Conservation (phyloP, 2,888 invertebrate genomes). For the Gari tellinella region DNA sequence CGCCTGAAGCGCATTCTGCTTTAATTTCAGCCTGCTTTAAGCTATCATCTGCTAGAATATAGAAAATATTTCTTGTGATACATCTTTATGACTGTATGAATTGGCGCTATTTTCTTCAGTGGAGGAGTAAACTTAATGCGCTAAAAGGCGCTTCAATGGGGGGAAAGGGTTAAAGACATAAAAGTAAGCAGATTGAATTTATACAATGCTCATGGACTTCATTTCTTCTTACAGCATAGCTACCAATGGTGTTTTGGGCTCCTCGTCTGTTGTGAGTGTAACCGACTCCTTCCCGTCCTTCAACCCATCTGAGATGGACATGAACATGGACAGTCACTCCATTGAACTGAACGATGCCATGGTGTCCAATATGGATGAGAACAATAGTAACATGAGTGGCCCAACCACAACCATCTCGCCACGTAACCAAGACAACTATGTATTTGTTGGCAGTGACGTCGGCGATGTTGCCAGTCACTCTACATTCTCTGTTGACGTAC, state of each 20-base stretch:
- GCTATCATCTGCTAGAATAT: too few species aligned
- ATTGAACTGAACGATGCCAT: constrained; percentile 56
- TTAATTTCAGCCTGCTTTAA: too few species aligned
- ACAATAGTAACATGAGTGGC: constrained; percentile 52
- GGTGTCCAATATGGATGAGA: constrained; percentile 58
- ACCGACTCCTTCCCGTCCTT: constrained; percentile 64
- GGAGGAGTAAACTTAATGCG: too few species aligned
- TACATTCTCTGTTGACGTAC: constrained; percentile 60
- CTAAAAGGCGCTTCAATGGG: too few species aligned
- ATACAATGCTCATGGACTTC: background rate
- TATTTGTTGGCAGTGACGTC: constrained; percentile 42
- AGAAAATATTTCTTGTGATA: too few species aligned
- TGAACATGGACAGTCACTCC: constrained; percentile 54
- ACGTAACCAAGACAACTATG: constrained; percentile 55
- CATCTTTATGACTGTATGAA: too few species aligned
- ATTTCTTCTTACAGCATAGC: constrained; percentile 56
- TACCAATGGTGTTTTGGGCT: constrained; percentile 30
- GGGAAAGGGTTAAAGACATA: too few species aligned
- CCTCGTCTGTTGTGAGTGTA: constrained; percentile 49
- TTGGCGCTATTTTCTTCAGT: too few species aligned
- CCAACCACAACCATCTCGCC: constrained; percentile 64
- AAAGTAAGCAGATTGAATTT: background rate
- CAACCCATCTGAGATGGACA: constrained; percentile 61
- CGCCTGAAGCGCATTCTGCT: too few species aligned
- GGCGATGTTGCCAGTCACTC: constrained; percentile 42